Conservation (phyloP, 2,888 invertebrate genomes). For the Leptopterna dolabrata region DNA sequence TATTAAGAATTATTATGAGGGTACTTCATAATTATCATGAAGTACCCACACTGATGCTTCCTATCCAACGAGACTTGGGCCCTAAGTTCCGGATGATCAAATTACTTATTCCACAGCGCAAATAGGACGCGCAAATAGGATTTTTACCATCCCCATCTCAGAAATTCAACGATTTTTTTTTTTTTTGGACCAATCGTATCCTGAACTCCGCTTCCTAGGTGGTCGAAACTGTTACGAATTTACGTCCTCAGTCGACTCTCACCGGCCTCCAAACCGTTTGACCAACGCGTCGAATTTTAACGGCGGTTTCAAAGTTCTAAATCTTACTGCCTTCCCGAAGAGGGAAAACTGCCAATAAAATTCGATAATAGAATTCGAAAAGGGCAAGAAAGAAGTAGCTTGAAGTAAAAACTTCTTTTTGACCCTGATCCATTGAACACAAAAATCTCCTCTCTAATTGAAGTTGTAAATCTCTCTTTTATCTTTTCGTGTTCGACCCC, state of each 20-base stretch:
- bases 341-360: not conserved
- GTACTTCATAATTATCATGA: too few relatives aligned
- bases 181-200: not conserved
- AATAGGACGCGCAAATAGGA: too few relatives aligned
- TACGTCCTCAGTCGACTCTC: not conserved
- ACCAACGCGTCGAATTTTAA: not conserved
- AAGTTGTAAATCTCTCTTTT: conserved; percentile 46
- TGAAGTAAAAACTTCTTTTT: not conserved
- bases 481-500: conserved; percentile 51
- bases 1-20: too few relatives aligned
- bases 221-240: not conserved
- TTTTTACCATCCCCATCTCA: not conserved
- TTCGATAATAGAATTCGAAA: not conserved
- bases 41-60: too few relatives aligned
- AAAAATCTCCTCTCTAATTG: conserved; percentile 30
- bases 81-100: too few relatives aligned
- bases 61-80: too few relatives aligned
- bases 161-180: not conserved
- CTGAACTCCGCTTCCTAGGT: not conserved
- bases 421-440: not conserved
- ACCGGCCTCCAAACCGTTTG: not conserved
- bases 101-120: too few relatives aligned
- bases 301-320: not conserved
- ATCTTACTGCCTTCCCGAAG: not conserved
- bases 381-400: not conserved